Evolutionary conservation across 2,113 vertebrate genomes (phyloP), one percentile per base, ranked within the genome.

Genomic region (Austrofundulus limnaeus): DNA sequence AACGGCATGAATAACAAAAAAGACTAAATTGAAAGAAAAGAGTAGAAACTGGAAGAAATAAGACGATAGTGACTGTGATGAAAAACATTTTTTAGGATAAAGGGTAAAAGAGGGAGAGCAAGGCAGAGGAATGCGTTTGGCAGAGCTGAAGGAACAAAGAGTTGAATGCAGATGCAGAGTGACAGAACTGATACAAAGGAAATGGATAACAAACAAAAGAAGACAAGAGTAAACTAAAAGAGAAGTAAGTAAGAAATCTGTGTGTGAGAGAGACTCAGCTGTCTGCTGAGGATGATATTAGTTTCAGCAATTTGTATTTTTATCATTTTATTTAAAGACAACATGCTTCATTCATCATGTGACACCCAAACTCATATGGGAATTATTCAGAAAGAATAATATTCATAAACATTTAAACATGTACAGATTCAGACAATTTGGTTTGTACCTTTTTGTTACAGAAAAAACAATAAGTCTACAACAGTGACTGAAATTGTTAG

Each of bases 261-360:
- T 28, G 12, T 0, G 20, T n/a, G n/a, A 10, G 39, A 47, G 41
- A n/a, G 48, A 43, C 25, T 54, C 4, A 43, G 57, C 53, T 61
- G 58, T 16, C n/a, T 15, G n/a, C 12, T 45, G 5, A 48, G 45
- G 55, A 48, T 43, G 31, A 65, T 75, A 76, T 67, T 78, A 61
- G 61, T 62, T 81, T 69, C 61, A 58, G 5, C 61, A 25, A 8
- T 42, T 55, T 31, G 43, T 79, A 85, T 85, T 82, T 80, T 62
- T 77, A 72, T 60, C 70, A 3, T 11, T 77, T 70, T 73, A 64
- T 79, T 76, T 79, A 31, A 60, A 59, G 34, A 17, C 49, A 50
- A 73, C 73, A 60, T 4, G 17, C 61, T 38, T 54, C 15, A 61
- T 73, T 47, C 63, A 61, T 54, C 77, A 72, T 74, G 57, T 48